A percentile compares a stretch with the other conserved stretches of the same genome.
phyloP scores from a whole-genome alignment of 2,797 vertebrate species.

The Falco novaeseelandiae region DNA sequence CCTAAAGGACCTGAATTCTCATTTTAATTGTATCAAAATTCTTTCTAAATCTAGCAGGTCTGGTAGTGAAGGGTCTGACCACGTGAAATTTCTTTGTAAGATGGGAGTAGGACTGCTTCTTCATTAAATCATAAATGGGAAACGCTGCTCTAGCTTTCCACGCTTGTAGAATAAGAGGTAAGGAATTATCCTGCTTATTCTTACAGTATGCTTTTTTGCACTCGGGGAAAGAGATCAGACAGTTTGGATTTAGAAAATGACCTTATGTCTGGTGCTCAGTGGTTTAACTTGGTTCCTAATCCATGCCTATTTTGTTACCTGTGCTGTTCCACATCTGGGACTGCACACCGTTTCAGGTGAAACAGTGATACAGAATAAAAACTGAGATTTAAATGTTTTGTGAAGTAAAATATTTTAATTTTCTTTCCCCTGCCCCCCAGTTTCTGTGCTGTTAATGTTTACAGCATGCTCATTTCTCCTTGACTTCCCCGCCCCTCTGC shows the following conservation, averaged over 20 bases:
- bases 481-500: not conserved
- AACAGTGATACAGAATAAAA: not conserved
- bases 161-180: not conserved
- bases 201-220: not conserved
- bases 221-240: not conserved
- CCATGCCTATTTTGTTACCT: not conserved
- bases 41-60: not conserved
- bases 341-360: not conserved
- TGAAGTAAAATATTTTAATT: not conserved
- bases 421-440: not conserved
- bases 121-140: not conserved
- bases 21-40: not conserved
- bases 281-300: not conserved
- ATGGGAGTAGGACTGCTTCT: not conserved
- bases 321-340: not conserved
- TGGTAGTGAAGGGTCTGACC: not conserved
- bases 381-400: not conserved
- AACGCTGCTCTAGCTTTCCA: not conserved
- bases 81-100: not conserved
- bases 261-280: not conserved
- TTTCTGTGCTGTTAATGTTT: slow-evolving; percentile 40
- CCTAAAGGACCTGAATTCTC: not conserved
- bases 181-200: not conserved
- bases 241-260: not conserved
- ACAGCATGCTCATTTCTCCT: slow-evolving; percentile 33